phyloP scores from a whole-genome alignment of 2,113 vertebrate species.

The Notarius lentiginosus region DNA sequence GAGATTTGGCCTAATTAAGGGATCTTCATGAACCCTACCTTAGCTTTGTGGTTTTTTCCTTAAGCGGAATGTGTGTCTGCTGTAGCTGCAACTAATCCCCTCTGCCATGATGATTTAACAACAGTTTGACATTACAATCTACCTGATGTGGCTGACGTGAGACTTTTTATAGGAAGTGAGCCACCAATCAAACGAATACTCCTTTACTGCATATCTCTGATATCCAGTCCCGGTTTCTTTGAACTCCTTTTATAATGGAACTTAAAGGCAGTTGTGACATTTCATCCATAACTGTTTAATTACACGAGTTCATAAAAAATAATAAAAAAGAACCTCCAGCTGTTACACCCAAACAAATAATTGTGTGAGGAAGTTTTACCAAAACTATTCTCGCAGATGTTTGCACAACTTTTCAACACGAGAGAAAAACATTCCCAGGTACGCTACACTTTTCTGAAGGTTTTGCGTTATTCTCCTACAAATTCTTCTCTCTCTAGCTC shows the following conservation, averaged over 20 bases:
- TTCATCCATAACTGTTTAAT: background rate
- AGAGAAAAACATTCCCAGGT: too few species aligned
- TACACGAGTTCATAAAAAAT: too few species aligned
- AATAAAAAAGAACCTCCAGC: background rate
- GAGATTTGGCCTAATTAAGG: constrained; percentile 30
- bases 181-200: background rate
- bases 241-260: background rate
- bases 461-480: background rate
- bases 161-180: background rate
- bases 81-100: background rate
- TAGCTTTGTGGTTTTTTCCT: background rate
- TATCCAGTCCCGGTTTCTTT: background rate
- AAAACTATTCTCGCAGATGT: background rate
- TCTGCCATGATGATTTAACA: background rate
- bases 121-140: too few species aligned
- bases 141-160: background rate
- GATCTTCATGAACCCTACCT: background rate
- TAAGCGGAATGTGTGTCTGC: background rate
- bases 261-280: background rate
- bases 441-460: background rate
- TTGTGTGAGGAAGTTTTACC: background rate
- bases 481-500: too few species aligned
- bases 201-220: background rate
- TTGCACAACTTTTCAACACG: background rate
- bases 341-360: background rate